phyloP scores from a whole-genome alignment of 2,888 invertebrate species.

The Euproctis similis region DNA sequence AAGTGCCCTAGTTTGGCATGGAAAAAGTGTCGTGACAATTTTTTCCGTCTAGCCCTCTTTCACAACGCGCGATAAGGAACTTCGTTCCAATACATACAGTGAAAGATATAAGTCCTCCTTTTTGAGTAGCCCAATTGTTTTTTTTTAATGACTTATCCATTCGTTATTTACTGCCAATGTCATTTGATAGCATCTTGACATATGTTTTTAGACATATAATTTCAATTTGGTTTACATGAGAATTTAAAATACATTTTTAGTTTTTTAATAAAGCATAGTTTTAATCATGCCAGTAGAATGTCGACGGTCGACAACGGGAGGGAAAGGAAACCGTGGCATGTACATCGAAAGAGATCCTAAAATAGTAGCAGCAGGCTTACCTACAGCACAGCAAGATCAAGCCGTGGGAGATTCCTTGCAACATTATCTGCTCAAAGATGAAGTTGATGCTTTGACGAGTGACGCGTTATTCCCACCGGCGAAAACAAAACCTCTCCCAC shows the following conservation, averaged over 20 bases:
- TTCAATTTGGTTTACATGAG: background rate
- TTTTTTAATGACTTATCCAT: too few relatives aligned
- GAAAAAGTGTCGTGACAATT: too few relatives aligned
- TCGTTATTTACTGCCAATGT: too few relatives aligned
- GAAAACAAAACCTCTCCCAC: slow-evolving; percentile 40
- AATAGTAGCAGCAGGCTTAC: slow-evolving; percentile 56
- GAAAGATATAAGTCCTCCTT: too few relatives aligned
- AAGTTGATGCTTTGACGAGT: slow-evolving; percentile 49
- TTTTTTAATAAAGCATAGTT: background rate
- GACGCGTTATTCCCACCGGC: slow-evolving; percentile 49
- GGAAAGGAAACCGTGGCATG: slow-evolving; percentile 56
- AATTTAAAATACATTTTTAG: background rate
- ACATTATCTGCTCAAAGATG: slow-evolving; percentile 54
- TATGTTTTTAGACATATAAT: too few relatives aligned
- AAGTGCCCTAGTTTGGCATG: too few relatives aligned
- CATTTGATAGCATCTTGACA: too few relatives aligned
- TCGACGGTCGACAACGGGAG: slow-evolving; percentile 45
- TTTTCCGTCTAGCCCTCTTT: too few relatives aligned
- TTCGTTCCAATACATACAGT: too few relatives aligned
- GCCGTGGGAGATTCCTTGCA: slow-evolving; percentile 36
- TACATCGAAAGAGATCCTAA: slow-evolving; percentile 52
- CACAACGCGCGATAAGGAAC: too few relatives aligned
- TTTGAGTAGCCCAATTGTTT: too few relatives aligned
- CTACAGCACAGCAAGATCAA: slow-evolving; percentile 45
- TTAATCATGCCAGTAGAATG: slow-evolving; percentile 45